These are phyloP conservation scores for Arbacia lixula DNA, from an alignment of 53 echinoderm and acorn worm genomes.

Conservation along the genomic window DNA sequence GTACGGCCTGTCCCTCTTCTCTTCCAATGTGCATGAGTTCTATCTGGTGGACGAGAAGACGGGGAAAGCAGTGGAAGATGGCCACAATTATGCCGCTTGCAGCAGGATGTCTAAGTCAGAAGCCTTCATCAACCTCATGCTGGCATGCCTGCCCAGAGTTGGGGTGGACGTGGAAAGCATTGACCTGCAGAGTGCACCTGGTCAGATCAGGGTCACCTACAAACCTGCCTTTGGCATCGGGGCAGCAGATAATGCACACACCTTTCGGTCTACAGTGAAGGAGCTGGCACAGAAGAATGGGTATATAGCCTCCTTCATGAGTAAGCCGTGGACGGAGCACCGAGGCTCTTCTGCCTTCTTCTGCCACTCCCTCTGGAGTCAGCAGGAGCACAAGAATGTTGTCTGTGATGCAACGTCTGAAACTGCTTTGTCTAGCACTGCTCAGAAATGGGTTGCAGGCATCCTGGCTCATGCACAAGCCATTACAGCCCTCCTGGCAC, in stretches of 20 bases:
- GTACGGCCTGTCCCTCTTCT: slow-evolving; percentile 57
- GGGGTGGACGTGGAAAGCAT: slow-evolving; percentile 69
- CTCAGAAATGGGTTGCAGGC: slow-evolving; percentile 76
- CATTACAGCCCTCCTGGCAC: slow-evolving; percentile 66
- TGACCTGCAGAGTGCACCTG: slow-evolving; percentile 65
- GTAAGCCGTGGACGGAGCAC: slow-evolving; percentile 69
- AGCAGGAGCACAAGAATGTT: slow-evolving; percentile 53
- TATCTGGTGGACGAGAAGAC: slow-evolving; percentile 66
- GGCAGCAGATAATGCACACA: slow-evolving; percentile 70
- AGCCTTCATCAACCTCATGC: slow-evolving; percentile 50
- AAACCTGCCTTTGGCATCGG: slow-evolving; percentile 71
- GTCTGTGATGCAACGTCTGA: slow-evolving; percentile 49
- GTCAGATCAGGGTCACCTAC: slow-evolving; percentile 66
- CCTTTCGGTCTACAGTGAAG: slow-evolving; percentile 67
- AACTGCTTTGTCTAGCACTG: slow-evolving; percentile 47
- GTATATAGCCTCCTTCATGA: slow-evolving; percentile 79
- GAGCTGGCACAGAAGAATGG: slow-evolving; percentile 67
- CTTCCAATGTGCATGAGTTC: slow-evolving; percentile 70
- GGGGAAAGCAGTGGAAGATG: slow-evolving; percentile 46
- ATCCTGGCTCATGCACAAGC: slow-evolving; percentile 75
- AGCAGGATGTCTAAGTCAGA: slow-evolving; percentile 57
- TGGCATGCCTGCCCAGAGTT: slow-evolving; percentile 55
- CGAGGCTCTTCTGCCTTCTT: slow-evolving; percentile 56
- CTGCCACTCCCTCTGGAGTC: slow-evolving; percentile 78
- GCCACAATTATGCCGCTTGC: slow-evolving; percentile 51